Percentiles rank a stretch among this genome's conserved stretches.
Evolutionary conservation across 2,888 invertebrate species (phyloP).

Genomic region (Sussaba pulchella): DNA sequence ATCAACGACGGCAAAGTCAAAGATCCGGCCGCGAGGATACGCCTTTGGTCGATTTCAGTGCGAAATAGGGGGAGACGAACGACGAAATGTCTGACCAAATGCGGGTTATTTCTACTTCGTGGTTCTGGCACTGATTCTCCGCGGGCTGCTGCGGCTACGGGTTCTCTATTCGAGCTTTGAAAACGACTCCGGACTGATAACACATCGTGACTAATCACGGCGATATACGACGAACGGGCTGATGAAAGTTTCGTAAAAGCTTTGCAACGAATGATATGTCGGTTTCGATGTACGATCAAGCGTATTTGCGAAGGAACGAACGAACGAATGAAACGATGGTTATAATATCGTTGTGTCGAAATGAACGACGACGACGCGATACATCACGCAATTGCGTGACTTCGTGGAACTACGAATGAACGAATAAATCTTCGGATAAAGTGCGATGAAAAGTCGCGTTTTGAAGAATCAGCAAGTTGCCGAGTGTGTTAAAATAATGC

Average conservation of each 20-base stretch:
- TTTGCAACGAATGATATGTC: constrained; percentile 4
- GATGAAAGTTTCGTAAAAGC: constrained; percentile 23
- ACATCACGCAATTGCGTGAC: neutral
- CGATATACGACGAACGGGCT: constrained; percentile 32
- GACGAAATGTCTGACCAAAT: constrained; percentile 22
- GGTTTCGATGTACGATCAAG: constrained; percentile 39
- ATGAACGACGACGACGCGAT: neutral
- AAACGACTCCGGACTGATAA: constrained; percentile 40
- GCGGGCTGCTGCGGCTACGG: constrained; percentile 21
- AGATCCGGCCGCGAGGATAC: constrained; percentile 19
- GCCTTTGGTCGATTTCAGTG: constrained; percentile 33
- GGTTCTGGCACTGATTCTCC: constrained; percentile 9
- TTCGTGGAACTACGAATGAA: neutral
- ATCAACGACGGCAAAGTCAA: neutral
- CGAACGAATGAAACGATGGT: constrained; percentile 9
- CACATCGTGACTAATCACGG: constrained; percentile 27
- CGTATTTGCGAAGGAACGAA: constrained; percentile 37
- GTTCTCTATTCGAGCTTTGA: constrained; percentile 33
- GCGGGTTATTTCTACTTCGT: constrained; percentile 50
- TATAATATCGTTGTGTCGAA: neutral
- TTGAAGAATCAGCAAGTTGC: neutral
- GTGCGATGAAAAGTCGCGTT: neutral
- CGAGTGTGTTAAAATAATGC: neutral
- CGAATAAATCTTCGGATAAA: neutral
- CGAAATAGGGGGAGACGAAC: neutral